Percentiles rank a stretch among this genome's conserved stretches.
phyloP scores from a whole-genome alignment of 2,113 vertebrate species.

The Empidonax alnorum region DNA sequence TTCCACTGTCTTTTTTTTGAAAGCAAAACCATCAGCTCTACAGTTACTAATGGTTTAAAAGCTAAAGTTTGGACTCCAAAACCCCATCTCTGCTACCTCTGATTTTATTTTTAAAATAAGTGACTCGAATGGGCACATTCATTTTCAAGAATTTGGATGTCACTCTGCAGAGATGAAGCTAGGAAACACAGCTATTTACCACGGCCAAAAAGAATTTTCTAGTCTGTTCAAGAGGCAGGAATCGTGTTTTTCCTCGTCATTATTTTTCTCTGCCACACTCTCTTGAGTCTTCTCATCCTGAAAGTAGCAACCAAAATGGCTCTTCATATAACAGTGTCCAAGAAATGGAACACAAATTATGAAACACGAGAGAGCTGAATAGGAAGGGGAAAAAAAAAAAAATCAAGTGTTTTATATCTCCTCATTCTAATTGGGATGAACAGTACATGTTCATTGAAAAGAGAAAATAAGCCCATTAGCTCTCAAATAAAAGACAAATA shows the following conservation, averaged over 20 bases:
- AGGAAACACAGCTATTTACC: neutral
- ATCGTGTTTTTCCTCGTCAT: neutral
- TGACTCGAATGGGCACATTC: neutral
- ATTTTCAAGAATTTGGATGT: neutral
- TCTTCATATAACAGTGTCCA: neutral
- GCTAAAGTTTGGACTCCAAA: neutral
- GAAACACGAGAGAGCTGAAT: constrained; percentile 24
- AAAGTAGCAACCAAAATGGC: neutral
- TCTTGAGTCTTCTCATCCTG: neutral
- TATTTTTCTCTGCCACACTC: neutral
- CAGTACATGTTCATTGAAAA: constrained; percentile 31
- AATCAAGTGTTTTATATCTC: constrained; percentile 21
- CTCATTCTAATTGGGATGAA: constrained; percentile 43
- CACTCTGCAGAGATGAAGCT: neutral
- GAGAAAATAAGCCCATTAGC: constrained; percentile 53
- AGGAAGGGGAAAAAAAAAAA: neutral
- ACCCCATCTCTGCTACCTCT: neutral
- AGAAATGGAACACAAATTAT: constrained; percentile 50
- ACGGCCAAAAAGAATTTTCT: neutral
- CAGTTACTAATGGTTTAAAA: neutral
- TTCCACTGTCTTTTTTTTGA: neutral
- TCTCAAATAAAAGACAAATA: constrained; percentile 29
- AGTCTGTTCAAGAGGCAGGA: neutral
- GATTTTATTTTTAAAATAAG: neutral
- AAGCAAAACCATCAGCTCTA: neutral